Evolutionary conservation across 2,888 invertebrate species (phyloP).

Genomic region (Coenonympha arcania): DNA sequence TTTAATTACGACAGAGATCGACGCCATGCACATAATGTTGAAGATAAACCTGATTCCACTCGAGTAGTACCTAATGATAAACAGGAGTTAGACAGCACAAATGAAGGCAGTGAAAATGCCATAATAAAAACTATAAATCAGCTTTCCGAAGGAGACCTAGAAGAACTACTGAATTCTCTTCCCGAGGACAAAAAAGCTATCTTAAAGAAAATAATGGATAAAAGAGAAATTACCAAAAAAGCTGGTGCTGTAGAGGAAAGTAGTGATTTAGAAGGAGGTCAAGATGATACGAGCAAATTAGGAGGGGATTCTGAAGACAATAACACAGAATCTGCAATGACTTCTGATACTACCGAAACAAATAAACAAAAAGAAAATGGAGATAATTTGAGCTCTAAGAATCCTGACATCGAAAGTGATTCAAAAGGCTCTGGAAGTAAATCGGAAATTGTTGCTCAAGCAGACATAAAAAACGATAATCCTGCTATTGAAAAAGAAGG

Average conservation of each 20-base stretch:
- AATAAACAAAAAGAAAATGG: slow-evolving; percentile 39
- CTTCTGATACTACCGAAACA: slow-evolving; percentile 37
- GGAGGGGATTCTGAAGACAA: slow-evolving; percentile 38
- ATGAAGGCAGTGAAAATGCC: slow-evolving; percentile 53
- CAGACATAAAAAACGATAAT: slow-evolving; percentile 28
- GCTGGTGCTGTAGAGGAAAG: slow-evolving; percentile 57
- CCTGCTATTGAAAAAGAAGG: slow-evolving; percentile 25
- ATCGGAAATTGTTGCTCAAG: slow-evolving; percentile 31
- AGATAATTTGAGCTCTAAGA: slow-evolving; percentile 38
- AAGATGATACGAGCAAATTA: slow-evolving; percentile 51
- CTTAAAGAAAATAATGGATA: slow-evolving; percentile 58
- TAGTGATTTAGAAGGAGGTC: slow-evolving; percentile 46
- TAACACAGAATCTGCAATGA: slow-evolving; percentile 37
- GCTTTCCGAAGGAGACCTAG: slow-evolving; percentile 52
- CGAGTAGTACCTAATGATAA: slow-evolving; percentile 1
- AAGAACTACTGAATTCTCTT: slow-evolving; percentile 55
- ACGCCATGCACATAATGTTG: slow-evolving; percentile 34
- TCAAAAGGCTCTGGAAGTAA: slow-evolving; percentile 34
- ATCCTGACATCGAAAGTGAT: slow-evolving; percentile 32
- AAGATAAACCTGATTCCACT: slow-evolving; percentile 12
- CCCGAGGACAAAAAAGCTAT: slow-evolving; percentile 57
- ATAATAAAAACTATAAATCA: slow-evolving; percentile 61
- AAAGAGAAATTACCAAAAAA: slow-evolving; percentile 67
- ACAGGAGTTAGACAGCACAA: slow-evolving; percentile 3
- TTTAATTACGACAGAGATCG: slow-evolving; percentile 41